phyloP scores from a whole-genome alignment of 2,797 vertebrate genomes.

The Natrix natrix region DNA sequence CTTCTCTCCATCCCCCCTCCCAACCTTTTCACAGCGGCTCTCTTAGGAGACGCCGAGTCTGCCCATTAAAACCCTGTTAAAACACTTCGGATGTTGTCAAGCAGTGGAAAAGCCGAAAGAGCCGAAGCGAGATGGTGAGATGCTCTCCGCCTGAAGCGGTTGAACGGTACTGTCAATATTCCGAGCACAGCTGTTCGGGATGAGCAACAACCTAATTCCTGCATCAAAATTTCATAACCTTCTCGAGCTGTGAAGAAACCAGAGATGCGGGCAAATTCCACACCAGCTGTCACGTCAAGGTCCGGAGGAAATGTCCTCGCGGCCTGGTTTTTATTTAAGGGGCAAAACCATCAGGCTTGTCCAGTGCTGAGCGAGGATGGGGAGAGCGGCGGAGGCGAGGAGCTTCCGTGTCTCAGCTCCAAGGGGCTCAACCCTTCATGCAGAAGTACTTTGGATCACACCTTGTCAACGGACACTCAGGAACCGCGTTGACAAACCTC shows the following conservation, averaged over 20 bases:
- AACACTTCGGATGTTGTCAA: constrained; percentile 98
- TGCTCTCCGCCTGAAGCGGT: constrained; percentile 85
- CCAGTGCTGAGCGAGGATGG: too few relatives aligned
- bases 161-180: constrained; percentile 93
- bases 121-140: constrained; percentile 75
- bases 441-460: not conserved
- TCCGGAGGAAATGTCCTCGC: constrained; percentile 72
- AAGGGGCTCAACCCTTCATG: not conserved
- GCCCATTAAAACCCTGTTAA: constrained; percentile 99
- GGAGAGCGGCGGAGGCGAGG: not conserved
- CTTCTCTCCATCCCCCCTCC: too few relatives aligned
- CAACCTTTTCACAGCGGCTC: constrained; percentile 76
- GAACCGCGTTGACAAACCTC: not conserved
- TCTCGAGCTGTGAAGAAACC: constrained; percentile 68
- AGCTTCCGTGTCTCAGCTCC: not conserved
- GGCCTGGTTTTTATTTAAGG: constrained; percentile 42
- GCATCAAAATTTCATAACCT: constrained; percentile 96
- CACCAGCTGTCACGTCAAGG: constrained; percentile 67
- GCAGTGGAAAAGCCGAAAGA: constrained; percentile 84
- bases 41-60: constrained; percentile 81
- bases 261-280: constrained; percentile 64
- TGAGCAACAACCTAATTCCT: constrained; percentile 97
- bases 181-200: constrained; percentile 93
- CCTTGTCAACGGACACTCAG: not conserved
- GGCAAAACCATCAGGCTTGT: not conserved